Evolutionary conservation across 2,113 vertebrate genomes (phyloP).

Genomic region (Tupaia tana): DNA sequence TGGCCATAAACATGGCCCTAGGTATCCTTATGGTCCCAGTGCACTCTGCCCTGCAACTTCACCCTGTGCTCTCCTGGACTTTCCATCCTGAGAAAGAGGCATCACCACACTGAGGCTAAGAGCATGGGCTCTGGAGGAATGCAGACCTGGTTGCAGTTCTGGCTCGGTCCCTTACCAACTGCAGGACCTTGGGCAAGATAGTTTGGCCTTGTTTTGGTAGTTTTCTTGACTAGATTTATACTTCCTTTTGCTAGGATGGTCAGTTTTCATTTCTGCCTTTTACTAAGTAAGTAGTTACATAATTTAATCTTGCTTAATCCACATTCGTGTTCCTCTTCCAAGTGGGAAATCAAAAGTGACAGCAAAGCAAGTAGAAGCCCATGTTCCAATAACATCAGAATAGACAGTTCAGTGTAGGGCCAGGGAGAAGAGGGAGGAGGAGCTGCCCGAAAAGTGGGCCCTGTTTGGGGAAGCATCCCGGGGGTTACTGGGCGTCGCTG

Average conservation of each 20-base stretch:
- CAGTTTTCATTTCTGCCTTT: constrained; percentile 66
- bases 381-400: background rate
- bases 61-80: background rate
- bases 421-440: background rate
- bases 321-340: constrained; percentile 53
- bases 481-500: background rate
- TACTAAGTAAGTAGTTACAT: background rate
- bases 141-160: background rate
- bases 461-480: background rate
- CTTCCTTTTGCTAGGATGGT: constrained; percentile 10
- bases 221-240: background rate
- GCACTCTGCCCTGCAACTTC: background rate
- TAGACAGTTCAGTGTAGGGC: background rate
- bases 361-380: constrained; percentile 46
- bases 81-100: background rate
- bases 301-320: constrained; percentile 50
- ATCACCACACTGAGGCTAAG: background rate
- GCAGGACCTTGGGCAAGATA: background rate
- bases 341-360: constrained; percentile 61
- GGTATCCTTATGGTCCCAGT: background rate
- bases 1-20: background rate
- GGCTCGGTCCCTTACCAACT: background rate
- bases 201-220: background rate
- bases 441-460: background rate
- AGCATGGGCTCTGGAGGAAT: background rate